Evolutionary conservation across 2,888 invertebrate species (phyloP).

Genomic region (Dinocampus coccinellae): DNA sequence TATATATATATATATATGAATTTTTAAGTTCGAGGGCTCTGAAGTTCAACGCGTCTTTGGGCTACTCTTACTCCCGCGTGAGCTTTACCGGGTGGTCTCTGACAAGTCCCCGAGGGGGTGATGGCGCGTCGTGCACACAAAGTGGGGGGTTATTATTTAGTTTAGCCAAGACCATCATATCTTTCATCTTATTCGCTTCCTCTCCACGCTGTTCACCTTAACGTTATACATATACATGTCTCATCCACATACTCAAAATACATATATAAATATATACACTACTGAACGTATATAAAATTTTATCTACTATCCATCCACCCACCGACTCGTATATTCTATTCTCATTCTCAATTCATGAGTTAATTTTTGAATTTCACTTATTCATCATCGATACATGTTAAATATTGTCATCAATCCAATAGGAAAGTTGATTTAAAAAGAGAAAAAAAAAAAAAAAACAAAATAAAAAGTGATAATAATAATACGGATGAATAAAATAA

Average conservation of each 20-base stretch:
- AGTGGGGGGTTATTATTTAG: conserved; percentile 67
- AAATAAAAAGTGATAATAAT: too few species aligned
- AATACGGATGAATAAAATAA: too few species aligned
- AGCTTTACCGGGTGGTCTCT: conserved; percentile 66
- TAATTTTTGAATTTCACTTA: background rate
- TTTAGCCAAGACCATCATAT: conserved; percentile 62
- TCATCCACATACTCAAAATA: too few species aligned
- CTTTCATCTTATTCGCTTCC: conserved; percentile 59
- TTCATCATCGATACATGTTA: too few species aligned
- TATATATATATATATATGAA: conserved; percentile 42
- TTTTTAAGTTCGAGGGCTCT: conserved; percentile 13
- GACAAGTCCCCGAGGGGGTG: conserved; percentile 53
- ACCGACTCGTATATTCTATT: background rate
- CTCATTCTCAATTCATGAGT: background rate
- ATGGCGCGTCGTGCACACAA: conserved; percentile 15
- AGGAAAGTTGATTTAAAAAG: too few species aligned
- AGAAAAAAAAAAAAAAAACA: too few species aligned
- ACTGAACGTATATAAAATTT: background rate
- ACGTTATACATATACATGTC: background rate
- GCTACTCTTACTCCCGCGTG: background rate
- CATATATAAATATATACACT: background rate
- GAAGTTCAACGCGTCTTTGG: background rate
- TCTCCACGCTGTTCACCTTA: conserved; percentile 10
- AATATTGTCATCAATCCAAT: too few species aligned
- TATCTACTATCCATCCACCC: background rate